Evolutionary conservation across 1,140 invertebrate species (phyloP).

Genomic region (Phenacoccus solenopsis): DNA sequence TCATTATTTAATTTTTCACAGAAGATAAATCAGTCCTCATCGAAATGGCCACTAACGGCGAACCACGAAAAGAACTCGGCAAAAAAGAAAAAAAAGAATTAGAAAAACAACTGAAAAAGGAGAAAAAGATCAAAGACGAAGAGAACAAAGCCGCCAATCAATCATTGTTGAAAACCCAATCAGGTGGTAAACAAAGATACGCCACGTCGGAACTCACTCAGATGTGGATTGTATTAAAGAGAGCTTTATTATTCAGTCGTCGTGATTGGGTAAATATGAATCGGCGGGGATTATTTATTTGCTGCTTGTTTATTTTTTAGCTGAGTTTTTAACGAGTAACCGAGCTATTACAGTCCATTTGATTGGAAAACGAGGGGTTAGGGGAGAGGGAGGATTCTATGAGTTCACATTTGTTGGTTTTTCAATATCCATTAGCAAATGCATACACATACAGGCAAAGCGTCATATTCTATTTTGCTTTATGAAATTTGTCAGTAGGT

Average conservation of each 20-base stretch:
- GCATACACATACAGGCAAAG: too few relatives aligned
- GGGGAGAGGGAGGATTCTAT: neutral
- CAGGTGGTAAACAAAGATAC: slow-evolving; percentile 44
- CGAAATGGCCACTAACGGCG: slow-evolving; percentile 30
- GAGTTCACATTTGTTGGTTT: too few relatives aligned
- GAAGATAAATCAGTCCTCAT: slow-evolving; percentile 41
- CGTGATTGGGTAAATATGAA: slow-evolving; percentile 66
- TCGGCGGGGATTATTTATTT: too few relatives aligned
- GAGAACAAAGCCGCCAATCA: neutral
- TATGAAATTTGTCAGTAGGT: too few relatives aligned
- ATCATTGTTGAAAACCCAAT: neutral
- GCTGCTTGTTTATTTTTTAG: too few relatives aligned
- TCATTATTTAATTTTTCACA: too few relatives aligned
- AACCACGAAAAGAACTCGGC: neutral
- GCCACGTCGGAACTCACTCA: slow-evolving; percentile 60
- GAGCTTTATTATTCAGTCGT: slow-evolving; percentile 64
- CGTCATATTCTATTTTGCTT: too few relatives aligned
- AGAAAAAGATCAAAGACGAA: neutral
- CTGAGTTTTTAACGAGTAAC: too few relatives aligned
- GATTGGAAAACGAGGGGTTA: too few relatives aligned
- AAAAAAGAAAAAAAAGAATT: neutral
- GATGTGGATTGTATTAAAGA: slow-evolving; percentile 66
- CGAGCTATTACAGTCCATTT: too few relatives aligned
- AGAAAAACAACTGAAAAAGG: neutral
- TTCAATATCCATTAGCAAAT: too few relatives aligned